Base-by-base conservation (phyloP, 2,113 vertebrate genomes). In the Ctenodactylus gundi region DNA sequence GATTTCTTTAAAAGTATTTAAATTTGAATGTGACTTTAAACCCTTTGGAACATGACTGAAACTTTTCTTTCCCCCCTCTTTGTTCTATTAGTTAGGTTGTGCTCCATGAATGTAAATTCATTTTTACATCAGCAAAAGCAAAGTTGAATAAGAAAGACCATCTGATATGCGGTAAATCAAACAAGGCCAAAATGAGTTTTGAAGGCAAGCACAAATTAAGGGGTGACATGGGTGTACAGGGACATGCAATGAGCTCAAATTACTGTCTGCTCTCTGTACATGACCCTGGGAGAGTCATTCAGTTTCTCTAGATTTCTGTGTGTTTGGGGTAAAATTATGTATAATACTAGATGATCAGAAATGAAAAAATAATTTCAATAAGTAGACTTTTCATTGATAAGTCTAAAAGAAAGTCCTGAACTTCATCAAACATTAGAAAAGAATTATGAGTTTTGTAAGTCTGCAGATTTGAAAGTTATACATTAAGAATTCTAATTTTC, bases 91-190 rank as follows among this genome's bases (percentile, higher is more conserved):
- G 81, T 72, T 65, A 29, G 31, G 85, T 57, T 78, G 34, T 81
- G 85, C 62, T 97, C 55, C 73, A 46, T 46, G 85, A 95, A 92
- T 93, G 72, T 72, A 95, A 96, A 95, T 95, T 85, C 65, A 93
- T 87, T 95, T 96, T 88, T 93, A 93, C 60, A 85, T 93, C 81
- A 92, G 81, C 23, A 77, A 92, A 96, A 73, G 92, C 49, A 93
- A 94, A 97, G 92, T 41, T 93, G 90, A 92, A 88, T 93, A 92
- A 95, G 85, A 72, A 92, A 96, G 55, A 49, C 94, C 90, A 90
- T 96, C 90, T 85, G 85, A 95, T 96, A 93, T 88, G 46, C 85
- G 73, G 92, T 94, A 95, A 88, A 96, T 94, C 93, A 93, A 97
- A 95, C 95, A 96, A 93, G 96, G 62, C 55, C 81, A 80, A 88